A percentile compares a stretch with the other conserved stretches of the same genome.
These are phyloP conservation scores for Bombus turneri DNA, from an alignment of 1,140 invertebrate genomes.

Conservation along the genomic window DNA sequence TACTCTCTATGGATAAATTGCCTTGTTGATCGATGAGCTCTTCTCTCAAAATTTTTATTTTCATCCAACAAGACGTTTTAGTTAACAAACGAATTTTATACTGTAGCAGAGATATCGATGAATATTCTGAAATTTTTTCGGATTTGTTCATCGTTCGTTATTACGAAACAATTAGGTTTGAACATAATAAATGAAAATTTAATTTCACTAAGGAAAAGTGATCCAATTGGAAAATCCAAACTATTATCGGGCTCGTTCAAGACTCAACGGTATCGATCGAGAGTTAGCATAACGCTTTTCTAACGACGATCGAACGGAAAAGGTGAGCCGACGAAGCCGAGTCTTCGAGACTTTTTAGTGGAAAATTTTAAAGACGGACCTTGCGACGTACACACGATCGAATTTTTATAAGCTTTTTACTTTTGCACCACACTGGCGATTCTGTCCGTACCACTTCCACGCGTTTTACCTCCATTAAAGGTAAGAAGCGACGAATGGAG, in stretches of 20 bases:
- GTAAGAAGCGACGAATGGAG: neutral
- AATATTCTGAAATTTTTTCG: too few relatives aligned
- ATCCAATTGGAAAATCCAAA: neutral
- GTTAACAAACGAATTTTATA: too few relatives aligned
- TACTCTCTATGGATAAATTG: neutral
- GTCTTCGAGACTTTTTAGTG: conserved; percentile 9
- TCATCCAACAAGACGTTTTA: too few relatives aligned
- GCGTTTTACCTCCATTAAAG: conserved; percentile 9
- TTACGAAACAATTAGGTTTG: too few relatives aligned
- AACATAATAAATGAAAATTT: rapidly evolving
- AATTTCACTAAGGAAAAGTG: neutral
- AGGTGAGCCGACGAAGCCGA: neutral
- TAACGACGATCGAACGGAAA: neutral
- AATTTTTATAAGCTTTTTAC: conserved; percentile 57
- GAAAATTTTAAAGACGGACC: neutral
- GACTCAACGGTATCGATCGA: neutral
- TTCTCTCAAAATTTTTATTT: too few relatives aligned
- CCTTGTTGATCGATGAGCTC: too few relatives aligned
- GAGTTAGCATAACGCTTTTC: neutral
- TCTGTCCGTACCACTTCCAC: conserved; percentile 37
- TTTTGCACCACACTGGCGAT: conserved; percentile 52
- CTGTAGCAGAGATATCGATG: rapidly evolving
- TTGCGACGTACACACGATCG: conserved; percentile 1
- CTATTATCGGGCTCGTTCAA: neutral
- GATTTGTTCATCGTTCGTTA: too few relatives aligned